Base-by-base conservation (phyloP, 2,888 invertebrate species). In the Melinopterus prodromus region DNA sequence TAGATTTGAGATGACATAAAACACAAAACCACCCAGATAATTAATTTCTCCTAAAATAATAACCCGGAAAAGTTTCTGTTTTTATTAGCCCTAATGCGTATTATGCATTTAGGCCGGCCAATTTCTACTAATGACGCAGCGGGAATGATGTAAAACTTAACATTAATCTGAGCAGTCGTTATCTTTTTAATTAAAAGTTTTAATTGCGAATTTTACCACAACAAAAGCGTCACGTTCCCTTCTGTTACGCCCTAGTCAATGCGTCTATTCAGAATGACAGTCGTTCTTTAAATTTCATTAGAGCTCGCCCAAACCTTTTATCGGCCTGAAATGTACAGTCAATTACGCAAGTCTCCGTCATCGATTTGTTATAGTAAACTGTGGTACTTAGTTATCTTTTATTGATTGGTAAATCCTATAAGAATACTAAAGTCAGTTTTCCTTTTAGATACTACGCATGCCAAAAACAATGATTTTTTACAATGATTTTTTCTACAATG, bases 201-300 rank as follows among this genome's bases (percentile, higher is more conserved):
- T 53, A 53, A 53, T 53, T 53, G 53, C 53, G 53, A 53, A 53
- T 53, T 53, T 53, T 53, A 7, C 53, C 53, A 53, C 53, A 53
- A 53, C 53, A 53, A 53, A 53, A 53, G 53, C 53, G 53, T 53
- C 53, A 53, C 53, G 53, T 53, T 53, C 53, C 53, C 53, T 53
- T 53, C 12, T 53, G 53, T 53, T 53, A 53, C 53, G 53, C 53
- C 9, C 1, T 1, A 53, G 53, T 53, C 2, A 53, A 53, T 53
- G 53, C 1, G 53, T 53, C 12, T 6, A 12, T 53, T 53, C 53
- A 53, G 53, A 53, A 53, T 53, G 53, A 53, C 53, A 53, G 5
- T 53, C 53, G 53, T 53, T 6, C 26, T 6, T 53, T 53, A 53
- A 53, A 53, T 53, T 53, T 53, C 53, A 53, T 53, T 53, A 53